These are phyloP conservation scores for Gadus chalcogrammus DNA, from an alignment of 2,113 vertebrate species.

Conservation along the genomic window DNA sequence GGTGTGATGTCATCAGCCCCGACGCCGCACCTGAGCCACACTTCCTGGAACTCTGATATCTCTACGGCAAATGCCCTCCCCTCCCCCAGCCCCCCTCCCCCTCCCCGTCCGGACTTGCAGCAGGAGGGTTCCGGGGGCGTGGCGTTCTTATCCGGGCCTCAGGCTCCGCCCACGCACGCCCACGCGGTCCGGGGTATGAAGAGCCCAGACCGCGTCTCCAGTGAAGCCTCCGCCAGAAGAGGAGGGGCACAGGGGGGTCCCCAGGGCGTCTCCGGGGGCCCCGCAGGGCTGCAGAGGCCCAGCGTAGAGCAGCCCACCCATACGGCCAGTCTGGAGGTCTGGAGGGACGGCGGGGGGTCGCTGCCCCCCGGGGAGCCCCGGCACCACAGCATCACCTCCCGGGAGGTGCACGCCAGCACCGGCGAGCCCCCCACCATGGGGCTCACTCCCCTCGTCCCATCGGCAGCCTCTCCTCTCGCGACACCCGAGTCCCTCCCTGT, in stretches of 20 bases:
- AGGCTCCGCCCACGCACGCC: slow-evolving; percentile 19
- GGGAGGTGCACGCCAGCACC: slow-evolving; percentile 50
- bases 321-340: slow-evolving; percentile 49
- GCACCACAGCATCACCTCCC: slow-evolving; percentile 62
- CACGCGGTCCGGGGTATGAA: too few relatives aligned
- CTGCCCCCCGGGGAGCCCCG: slow-evolving; percentile 60
- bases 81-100: slow-evolving; percentile 33
- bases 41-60: slow-evolving; percentile 71
- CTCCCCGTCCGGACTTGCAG: slow-evolving; percentile 35
- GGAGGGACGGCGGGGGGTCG: slow-evolving; percentile 29
- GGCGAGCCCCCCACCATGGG: slow-evolving; percentile 56
- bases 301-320: slow-evolving; percentile 65
- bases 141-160: slow-evolving; percentile 40
- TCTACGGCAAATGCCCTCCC: slow-evolving; percentile 71
- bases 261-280: slow-evolving; percentile 55
- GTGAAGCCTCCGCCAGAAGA: slow-evolving; percentile 30
- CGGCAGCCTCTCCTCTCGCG: slow-evolving; percentile 42
- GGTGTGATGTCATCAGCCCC: slow-evolving; percentile 82
- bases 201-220: too few relatives aligned
- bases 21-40: slow-evolving; percentile 75
- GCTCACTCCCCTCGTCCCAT: slow-evolving; percentile 33
- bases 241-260: slow-evolving; percentile 59
- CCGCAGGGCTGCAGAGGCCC: slow-evolving; percentile 44
- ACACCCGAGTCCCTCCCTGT: slow-evolving; percentile 31
- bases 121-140: slow-evolving; percentile 63